Percentiles rank a stretch among this genome's conserved stretches.
Conservation (phyloP, 2,113 vertebrate genomes). For the Labeo catla region DNA sequence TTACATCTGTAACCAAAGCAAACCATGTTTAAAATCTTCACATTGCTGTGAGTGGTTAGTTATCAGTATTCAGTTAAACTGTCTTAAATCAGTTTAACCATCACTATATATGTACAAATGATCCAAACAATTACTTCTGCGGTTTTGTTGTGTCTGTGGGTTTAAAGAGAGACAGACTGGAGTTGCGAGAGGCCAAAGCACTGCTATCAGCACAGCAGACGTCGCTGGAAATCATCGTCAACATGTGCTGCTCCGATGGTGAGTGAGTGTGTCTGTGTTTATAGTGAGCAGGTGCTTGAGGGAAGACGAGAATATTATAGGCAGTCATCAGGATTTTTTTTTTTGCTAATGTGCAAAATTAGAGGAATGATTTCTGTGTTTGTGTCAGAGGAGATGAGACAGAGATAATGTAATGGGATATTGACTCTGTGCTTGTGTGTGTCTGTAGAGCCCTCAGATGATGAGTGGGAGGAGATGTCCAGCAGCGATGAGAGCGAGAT, state of each 20-base stretch:
- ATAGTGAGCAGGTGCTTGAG: background rate
- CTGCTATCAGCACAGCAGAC: conserved; percentile 94
- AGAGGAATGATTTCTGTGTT: background rate
- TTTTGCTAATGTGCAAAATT: background rate
- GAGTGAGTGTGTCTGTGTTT: conserved; percentile 51
- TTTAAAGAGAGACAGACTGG: conserved; percentile 82
- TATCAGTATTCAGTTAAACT: background rate
- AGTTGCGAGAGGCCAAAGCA: conserved; percentile 85
- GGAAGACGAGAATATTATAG: background rate
- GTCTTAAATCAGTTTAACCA: background rate
- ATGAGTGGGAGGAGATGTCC: conserved; percentile 94
- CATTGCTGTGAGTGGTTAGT: background rate
- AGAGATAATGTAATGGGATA: background rate
- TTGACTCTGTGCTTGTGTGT: background rate
- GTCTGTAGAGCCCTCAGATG: conserved; percentile 86
- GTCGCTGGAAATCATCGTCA: conserved; percentile 94
- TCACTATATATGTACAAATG: background rate
- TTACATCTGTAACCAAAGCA: background rate
- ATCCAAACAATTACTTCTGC: background rate
- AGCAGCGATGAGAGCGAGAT: conserved; percentile 94
- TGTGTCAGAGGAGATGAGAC: background rate
- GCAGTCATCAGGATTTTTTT: background rate
- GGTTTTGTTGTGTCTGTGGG: conserved; percentile 55
- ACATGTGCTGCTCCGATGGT: conserved; percentile 98
- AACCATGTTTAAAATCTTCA: background rate